phyloP scores from a whole-genome alignment of 2,888 invertebrate species.

The Harpagoxenus sublaevis region DNA sequence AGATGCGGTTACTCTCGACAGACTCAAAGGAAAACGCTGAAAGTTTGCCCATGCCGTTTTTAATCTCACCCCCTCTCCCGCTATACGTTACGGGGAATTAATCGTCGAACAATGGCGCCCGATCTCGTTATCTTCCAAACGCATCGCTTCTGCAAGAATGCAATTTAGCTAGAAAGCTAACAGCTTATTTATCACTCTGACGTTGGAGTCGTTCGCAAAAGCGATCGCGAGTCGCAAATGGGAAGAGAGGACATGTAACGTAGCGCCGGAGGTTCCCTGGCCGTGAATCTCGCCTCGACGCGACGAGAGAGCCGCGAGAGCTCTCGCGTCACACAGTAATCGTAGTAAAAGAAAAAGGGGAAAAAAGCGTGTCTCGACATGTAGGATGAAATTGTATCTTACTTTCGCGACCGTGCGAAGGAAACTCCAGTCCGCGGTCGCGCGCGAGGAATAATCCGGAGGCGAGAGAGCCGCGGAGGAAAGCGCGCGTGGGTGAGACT shows the following conservation, averaged over 20 bases:
- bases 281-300: background rate
- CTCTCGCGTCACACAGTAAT: background rate
- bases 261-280: background rate
- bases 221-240: conserved; percentile 1
- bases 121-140: conserved; percentile 35
- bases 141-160: background rate
- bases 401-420: conserved; percentile 44
- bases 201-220: conserved; percentile 20
- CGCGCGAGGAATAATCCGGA: too few relatives aligned
- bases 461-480: conserved; percentile 9
- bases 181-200: conserved; percentile 36
- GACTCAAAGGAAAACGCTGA: background rate
- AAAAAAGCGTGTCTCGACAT: background rate
- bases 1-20: background rate
- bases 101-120: conserved; percentile 32
- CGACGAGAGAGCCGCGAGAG: background rate
- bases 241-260: background rate
- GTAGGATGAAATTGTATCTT: conserved; percentile 36
- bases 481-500: conserved; percentile 39
- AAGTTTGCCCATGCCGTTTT: background rate
- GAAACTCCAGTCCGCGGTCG: background rate
- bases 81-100: conserved; percentile 14
- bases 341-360: background rate
- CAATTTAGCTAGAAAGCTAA: conserved; percentile 34
- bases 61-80: background rate